Evolutionary conservation across 2,888 invertebrate species (phyloP).

Genomic region (Chydorus sphaericus): DNA sequence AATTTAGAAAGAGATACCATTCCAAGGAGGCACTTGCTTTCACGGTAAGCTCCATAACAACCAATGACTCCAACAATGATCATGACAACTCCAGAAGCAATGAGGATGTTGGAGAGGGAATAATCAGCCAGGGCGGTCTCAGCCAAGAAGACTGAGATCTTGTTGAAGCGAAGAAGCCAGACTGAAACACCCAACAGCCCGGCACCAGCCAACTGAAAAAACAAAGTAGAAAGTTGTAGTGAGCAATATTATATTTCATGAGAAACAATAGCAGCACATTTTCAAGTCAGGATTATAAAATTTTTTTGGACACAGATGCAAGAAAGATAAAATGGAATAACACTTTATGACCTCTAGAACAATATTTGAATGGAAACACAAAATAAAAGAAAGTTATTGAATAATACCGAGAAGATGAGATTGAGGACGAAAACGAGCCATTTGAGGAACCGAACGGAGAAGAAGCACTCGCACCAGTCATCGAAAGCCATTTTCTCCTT

Average conservation of each 20-base stretch:
- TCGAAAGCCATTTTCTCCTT: constrained; percentile 42
- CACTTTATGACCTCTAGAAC: too few species aligned
- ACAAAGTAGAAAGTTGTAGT: neutral
- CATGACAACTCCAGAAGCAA: constrained; percentile 54
- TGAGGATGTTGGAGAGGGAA: constrained; percentile 53
- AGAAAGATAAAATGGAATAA: too few species aligned
- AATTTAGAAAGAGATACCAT: constrained; percentile 41
- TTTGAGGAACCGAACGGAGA: constrained; percentile 51
- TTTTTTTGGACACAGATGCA: too few species aligned
- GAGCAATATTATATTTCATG: too few species aligned
- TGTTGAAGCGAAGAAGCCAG: constrained; percentile 65
- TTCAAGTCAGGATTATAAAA: too few species aligned
- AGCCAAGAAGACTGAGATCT: too few species aligned
- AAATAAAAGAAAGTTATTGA: too few species aligned
- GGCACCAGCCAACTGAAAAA: constrained; percentile 52
- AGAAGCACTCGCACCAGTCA: too few species aligned
- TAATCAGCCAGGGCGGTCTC: constrained; percentile 52
- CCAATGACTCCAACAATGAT: constrained; percentile 66
- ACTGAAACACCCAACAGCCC: constrained; percentile 50
- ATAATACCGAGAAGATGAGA: constrained; percentile 57
- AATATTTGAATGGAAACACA: too few species aligned
- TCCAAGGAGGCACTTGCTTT: constrained; percentile 60
- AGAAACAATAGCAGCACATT: too few species aligned
- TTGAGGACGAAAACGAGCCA: constrained; percentile 54
- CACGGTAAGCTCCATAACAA: constrained; percentile 63